phyloP scores from a whole-genome alignment of 2,888 invertebrate species.

The Andricus quercusramuli region DNA sequence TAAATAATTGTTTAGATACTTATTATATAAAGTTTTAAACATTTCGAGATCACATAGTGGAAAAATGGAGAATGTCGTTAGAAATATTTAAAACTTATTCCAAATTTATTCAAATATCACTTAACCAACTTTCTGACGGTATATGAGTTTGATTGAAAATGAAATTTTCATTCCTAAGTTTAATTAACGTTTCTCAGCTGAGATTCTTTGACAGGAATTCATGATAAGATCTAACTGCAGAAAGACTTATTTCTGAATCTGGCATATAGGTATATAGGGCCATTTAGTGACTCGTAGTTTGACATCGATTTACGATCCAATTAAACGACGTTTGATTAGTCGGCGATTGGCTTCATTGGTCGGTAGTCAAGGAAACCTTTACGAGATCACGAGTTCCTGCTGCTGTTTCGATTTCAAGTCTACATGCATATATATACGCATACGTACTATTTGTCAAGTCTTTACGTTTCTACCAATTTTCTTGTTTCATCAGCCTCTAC shows the following conservation, averaged over 20 bases:
- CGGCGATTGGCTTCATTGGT: slow-evolving; percentile 19
- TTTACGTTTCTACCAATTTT: background rate
- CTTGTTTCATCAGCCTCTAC: background rate
- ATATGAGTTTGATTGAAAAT: background rate
- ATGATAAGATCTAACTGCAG: background rate
- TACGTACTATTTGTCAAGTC: background rate
- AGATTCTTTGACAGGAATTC: background rate
- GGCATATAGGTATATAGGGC: background rate
- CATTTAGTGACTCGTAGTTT: slow-evolving; percentile 2
- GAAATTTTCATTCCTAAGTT: background rate
- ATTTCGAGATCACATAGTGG: too few relatives aligned
- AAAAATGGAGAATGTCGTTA: too few relatives aligned
- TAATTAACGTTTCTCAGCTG: background rate
- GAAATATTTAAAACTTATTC: too few relatives aligned
- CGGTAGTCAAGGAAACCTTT: slow-evolving; percentile 37
- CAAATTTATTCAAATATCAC: too few relatives aligned
- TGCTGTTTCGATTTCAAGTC: slow-evolving; percentile 16
- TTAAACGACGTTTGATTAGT: slow-evolving; percentile 36
- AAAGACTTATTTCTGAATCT: background rate
- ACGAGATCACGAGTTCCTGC: slow-evolving; percentile 26
- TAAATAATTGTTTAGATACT: too few relatives aligned
- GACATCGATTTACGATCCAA: slow-evolving; percentile 38
- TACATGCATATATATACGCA: too few relatives aligned
- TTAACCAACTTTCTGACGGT: background rate
- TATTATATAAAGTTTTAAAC: too few relatives aligned